phyloP scores from a whole-genome alignment of 2,888 invertebrate genomes.

The Calliphora vomitoria region DNA sequence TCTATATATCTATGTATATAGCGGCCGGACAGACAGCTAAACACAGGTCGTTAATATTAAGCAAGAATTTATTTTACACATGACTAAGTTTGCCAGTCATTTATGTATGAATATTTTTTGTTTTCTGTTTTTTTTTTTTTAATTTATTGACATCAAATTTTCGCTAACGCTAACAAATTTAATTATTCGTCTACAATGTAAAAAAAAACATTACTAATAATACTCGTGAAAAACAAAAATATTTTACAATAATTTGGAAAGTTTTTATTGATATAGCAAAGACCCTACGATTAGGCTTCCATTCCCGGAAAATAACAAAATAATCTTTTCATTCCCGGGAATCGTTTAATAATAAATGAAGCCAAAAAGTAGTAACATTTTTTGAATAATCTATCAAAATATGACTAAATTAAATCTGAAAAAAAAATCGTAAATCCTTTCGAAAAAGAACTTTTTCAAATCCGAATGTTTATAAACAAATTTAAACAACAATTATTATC shows the following conservation, averaged over 20 bases:
- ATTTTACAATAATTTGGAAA: neutral
- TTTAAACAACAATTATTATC: too few species aligned
- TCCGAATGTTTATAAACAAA: too few species aligned
- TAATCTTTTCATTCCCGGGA: too few species aligned
- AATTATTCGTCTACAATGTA: conserved; percentile 11
- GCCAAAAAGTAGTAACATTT: too few species aligned
- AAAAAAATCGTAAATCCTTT: too few species aligned
- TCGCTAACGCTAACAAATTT: conserved; percentile 9
- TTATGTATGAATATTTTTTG: conserved; percentile 6
- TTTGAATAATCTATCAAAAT: too few species aligned
- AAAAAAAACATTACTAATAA: neutral
- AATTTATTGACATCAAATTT: conserved; percentile 2
- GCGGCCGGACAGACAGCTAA: neutral
- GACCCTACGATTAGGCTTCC: too few species aligned
- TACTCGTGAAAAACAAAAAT: neutral
- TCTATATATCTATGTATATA: neutral
- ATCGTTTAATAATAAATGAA: too few species aligned
- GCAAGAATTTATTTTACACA: conserved; percentile 40
- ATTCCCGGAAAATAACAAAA: too few species aligned
- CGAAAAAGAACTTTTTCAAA: too few species aligned
- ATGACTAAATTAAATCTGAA: too few species aligned
- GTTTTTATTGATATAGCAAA: too few species aligned
- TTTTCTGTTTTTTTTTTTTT: neutral
- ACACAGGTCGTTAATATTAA: conserved; percentile 18
- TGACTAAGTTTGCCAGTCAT: conserved; percentile 59